phyloP scores from a whole-genome alignment of 2,113 vertebrate species.

The Crotophaga sulcirostris region DNA sequence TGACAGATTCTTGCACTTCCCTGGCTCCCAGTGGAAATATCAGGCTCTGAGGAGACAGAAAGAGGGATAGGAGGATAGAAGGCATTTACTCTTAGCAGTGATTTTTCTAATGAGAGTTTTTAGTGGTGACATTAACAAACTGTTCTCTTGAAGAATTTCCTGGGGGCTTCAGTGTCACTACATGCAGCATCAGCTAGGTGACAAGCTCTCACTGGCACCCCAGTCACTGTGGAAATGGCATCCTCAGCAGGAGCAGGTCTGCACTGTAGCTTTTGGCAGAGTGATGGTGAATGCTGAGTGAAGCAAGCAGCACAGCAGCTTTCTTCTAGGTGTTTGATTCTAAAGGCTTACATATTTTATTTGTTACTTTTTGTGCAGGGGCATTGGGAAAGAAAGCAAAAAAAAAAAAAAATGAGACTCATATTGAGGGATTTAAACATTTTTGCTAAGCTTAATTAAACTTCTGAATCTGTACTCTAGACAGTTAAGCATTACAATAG shows the following conservation, averaged over 20 bases:
- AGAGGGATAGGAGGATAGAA: conserved; percentile 38
- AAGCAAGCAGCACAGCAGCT: not conserved
- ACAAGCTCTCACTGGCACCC: not conserved
- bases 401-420: not conserved
- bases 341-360: not conserved
- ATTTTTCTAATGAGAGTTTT: conserved; percentile 57
- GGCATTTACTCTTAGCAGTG: conserved; percentile 55
- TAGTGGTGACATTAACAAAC: conserved; percentile 29
- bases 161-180: conserved; percentile 31
- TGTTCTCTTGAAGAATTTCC: conserved; percentile 50
- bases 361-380: not conserved
- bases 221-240: not conserved
- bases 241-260: not conserved
- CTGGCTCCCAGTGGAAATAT: conserved; percentile 56
- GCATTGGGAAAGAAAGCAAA: not conserved
- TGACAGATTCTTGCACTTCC: conserved; percentile 35
- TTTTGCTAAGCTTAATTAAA: conserved; percentile 8
- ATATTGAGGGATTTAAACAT: not conserved
- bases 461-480: not conserved
- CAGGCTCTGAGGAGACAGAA: not conserved
- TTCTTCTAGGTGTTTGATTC: not conserved
- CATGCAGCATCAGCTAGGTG: conserved; percentile 4
- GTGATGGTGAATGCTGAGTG: not conserved
- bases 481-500: not conserved
- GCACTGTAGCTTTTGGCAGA: not conserved